Evolutionary conservation across 2,888 invertebrate species (phyloP).

Genomic region (Diaprepes abbreviatus): DNA sequence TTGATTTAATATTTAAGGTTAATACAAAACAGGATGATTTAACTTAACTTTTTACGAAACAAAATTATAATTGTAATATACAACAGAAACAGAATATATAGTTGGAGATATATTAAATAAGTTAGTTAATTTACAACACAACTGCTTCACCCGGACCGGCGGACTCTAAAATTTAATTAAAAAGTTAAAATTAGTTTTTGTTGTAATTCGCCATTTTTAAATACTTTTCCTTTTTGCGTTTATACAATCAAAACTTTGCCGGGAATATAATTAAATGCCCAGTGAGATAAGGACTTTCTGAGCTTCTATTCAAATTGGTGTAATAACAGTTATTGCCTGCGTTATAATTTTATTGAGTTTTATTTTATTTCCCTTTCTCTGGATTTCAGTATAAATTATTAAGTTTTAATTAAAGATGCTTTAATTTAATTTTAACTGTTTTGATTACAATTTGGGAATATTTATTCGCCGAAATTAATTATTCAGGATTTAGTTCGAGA

Average conservation of each 20-base stretch:
- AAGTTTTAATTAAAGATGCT: slow-evolving; percentile 37
- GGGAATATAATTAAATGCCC: slow-evolving; percentile 59
- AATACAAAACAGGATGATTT: no score
- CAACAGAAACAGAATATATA: slow-evolving; percentile 53
- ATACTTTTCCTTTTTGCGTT: slow-evolving; percentile 60
- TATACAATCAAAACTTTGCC: slow-evolving; percentile 62
- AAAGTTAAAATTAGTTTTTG: slow-evolving; percentile 69
- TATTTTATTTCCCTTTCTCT: slow-evolving; percentile 23
- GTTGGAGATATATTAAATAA: slow-evolving; percentile 60
- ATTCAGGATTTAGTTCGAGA: slow-evolving; percentile 3
- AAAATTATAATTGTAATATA: slow-evolving; percentile 36
- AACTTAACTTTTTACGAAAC: slow-evolving; percentile 46
- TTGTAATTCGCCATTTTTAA: slow-evolving; percentile 67
- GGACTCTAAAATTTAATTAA: slow-evolving; percentile 66
- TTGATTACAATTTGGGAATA: slow-evolving; percentile 21
- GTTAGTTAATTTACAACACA: slow-evolving; percentile 64
- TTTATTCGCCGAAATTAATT: slow-evolving; percentile 18
- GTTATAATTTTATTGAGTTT: slow-evolving; percentile 53
- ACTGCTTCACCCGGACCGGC: slow-evolving; percentile 58
- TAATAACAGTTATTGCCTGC: slow-evolving; percentile 57
- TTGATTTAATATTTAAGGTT: no score
- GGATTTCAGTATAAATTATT: slow-evolving; percentile 23
- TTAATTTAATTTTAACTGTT: slow-evolving; percentile 28
- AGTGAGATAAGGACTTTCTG: slow-evolving; percentile 55
- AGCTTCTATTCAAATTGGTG: slow-evolving; percentile 52